A percentile compares a stretch with the other conserved stretches of the same genome.
These are phyloP conservation scores for Micromys minutus DNA, from an alignment of 2,113 vertebrate species.

Conservation along the genomic window DNA sequence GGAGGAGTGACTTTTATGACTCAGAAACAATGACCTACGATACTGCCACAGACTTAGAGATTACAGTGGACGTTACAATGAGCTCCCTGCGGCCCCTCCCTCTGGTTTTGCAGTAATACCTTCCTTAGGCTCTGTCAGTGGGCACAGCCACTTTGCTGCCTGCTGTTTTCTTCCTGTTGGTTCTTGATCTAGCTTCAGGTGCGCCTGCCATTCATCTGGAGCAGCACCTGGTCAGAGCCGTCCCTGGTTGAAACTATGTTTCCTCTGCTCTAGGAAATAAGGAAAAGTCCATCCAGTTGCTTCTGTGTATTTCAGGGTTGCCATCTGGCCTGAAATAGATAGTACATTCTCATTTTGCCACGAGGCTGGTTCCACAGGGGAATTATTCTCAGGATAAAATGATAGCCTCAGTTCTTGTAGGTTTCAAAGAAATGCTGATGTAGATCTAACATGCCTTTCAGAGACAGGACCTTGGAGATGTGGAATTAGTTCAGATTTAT, in stretches of 20 bases:
- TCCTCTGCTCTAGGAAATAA: slow-evolving; percentile 6
- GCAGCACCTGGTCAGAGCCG: not conserved
- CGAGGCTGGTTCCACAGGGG: not conserved
- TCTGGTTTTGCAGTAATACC: not conserved
- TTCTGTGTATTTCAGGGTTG: fast-evolving
- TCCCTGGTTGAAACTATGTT: fast-evolving
- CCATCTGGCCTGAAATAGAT: fast-evolving
- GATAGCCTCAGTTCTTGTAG: fast-evolving
- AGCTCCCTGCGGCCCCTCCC: not conserved
- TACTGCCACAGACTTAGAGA: not conserved
- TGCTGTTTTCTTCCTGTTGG: not conserved
- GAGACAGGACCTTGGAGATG: not conserved
- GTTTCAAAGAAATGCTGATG: not conserved
- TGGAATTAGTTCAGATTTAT: slow-evolving; percentile 12
- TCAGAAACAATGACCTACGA: not conserved
- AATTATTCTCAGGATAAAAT: slow-evolving; percentile 3
- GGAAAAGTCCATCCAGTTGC: not conserved
- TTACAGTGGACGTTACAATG: not conserved
- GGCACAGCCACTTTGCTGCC: not conserved
- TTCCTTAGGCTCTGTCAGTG: not conserved
- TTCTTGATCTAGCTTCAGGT: fast-evolving
- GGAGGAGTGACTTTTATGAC: slow-evolving; percentile 1
- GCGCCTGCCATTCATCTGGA: fast-evolving
- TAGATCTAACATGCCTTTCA: not conserved
- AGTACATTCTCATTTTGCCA: not conserved